Base-by-base conservation (phyloP, 2,113 vertebrate species). In the Callospermophilus lateralis region DNA sequence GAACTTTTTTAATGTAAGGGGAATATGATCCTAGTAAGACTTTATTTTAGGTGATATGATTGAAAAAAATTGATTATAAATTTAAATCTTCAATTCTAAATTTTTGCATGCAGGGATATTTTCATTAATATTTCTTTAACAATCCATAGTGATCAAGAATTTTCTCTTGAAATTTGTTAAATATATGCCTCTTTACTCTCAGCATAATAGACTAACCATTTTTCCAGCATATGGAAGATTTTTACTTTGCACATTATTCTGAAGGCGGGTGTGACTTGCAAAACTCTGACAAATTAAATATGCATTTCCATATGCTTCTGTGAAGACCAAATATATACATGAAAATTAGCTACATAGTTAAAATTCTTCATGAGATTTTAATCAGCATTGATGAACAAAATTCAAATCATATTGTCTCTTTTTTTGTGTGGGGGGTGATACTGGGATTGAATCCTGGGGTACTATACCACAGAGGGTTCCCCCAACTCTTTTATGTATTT, bases 281-380 rank as follows among this genome's bases (percentile, higher is more conserved):
- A 97, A 98, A 97, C 93, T 91, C 93, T 95, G 95, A 96, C 96
- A 97, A 81, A 95, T 98, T 97, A 97, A 97, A 97, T 97, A 98
- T 98, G 95, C 53, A 95, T 97, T 97, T 96, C 97, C 97, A 96
- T 97, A 98, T 98, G 97, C 32, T 97, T 96, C 92, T 92, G 92
- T 70, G 93, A 94, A 94, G 79, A 94, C 96, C 84, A 97, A 96
- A 97, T 96, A 91, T 94, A 92, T 92, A 74, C 80, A 91, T 96
- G 76, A 93, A 77, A 80, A 86, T 70, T 89, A 95, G 39, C 67
- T 96, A 55, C 61, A 93, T 65, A 96, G 76, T 63, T 94, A 89
- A 78, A 95, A 96, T 94, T 7, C 55, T 91, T 97, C 72, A 67
- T 89, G 79, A 91, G 79, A 85, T 96, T 95, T 93, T 93, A 94